Evolutionary conservation across 2,888 invertebrate genomes (phyloP), one percentile per base, ranked within the genome.

Genomic region (Plebejus argus): DNA sequence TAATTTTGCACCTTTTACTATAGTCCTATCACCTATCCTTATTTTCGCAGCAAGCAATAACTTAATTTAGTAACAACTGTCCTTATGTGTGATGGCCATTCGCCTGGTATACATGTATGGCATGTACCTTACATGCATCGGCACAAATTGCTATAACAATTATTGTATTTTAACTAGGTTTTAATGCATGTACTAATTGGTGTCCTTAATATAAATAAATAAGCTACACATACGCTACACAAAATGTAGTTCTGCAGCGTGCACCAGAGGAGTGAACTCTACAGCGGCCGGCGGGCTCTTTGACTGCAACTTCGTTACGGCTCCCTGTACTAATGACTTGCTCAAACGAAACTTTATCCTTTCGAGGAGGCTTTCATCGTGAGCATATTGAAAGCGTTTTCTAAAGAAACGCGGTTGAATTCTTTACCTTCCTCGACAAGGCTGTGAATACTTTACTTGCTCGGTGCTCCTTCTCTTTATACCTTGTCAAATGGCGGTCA

Each of bases 281-380:
- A 53, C 53, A 53, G 49, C 56, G 18, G n/a, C 56, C 18, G 4
- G 15, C 18, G 58, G 20, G 5, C 58, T 20, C 61, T 66, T 28
- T 66, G 66, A 66, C 28, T 66, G 61, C 61, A 61, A 66, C 28
- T 33, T 66, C 66, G 66, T 66, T 28, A 66, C 10, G 61, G 20
- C 20, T 61, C 61, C 20, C 28, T 28, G 28, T 33, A 28, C 28
- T 66, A 66, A 66, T 66, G 66, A 66, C 66, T 66, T 28, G 4
- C 66, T 66, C 66, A 66, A 66, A 33, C 28, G 66, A 66, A 66
- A 33, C 28, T 66, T 66, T 6, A 10, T 28, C 28, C 66, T 6
- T 66, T 28, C 66, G 1, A 23, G 12, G 10, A 23, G 20, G 23
- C 61, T 28, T 66, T 66, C 61, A 66, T 23, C 3, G 12, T 1